These are phyloP conservation scores for Hypanus sabinus DNA, from an alignment of 2,113 vertebrate genomes.

Conservation along the genomic window DNA sequence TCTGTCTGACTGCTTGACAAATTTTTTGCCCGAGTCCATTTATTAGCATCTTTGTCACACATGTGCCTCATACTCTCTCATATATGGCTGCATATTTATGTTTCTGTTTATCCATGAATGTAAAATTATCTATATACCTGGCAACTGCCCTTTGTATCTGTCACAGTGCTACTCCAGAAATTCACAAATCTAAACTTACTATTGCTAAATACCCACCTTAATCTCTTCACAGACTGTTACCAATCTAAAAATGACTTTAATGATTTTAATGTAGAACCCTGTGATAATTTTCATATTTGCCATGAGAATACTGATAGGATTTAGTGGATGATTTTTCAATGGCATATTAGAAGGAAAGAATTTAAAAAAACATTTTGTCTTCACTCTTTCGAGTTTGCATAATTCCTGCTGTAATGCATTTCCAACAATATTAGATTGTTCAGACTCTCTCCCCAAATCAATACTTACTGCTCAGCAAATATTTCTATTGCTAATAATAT, in stretches of 20 bases:
- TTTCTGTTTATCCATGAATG: not conserved
- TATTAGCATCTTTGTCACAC: not conserved
- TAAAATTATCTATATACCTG: not conserved
- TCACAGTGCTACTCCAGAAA: not conserved
- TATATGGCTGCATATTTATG: not conserved
- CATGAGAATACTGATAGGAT: not conserved
- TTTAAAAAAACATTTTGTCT: not conserved
- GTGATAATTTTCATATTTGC: not conserved
- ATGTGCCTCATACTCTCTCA: not conserved
- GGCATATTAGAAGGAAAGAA: not conserved
- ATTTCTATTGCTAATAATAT: not conserved
- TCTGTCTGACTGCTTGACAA: not conserved
- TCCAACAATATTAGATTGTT: not conserved
- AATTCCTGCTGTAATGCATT: not conserved
- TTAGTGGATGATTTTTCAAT: not conserved
- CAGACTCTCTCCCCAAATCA: not conserved
- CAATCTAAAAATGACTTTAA: not conserved
- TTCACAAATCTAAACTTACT: not conserved
- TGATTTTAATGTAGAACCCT: not conserved
- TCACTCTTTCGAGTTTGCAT: not conserved
- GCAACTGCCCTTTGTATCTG: not conserved
- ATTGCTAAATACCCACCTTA: not conserved
- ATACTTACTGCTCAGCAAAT: not conserved
- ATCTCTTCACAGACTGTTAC: not conserved
- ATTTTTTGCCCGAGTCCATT: not conserved